These are phyloP conservation scores for Sebastes nivosus DNA, from an alignment of 2,797 vertebrate genomes.

Conservation along the genomic window DNA sequence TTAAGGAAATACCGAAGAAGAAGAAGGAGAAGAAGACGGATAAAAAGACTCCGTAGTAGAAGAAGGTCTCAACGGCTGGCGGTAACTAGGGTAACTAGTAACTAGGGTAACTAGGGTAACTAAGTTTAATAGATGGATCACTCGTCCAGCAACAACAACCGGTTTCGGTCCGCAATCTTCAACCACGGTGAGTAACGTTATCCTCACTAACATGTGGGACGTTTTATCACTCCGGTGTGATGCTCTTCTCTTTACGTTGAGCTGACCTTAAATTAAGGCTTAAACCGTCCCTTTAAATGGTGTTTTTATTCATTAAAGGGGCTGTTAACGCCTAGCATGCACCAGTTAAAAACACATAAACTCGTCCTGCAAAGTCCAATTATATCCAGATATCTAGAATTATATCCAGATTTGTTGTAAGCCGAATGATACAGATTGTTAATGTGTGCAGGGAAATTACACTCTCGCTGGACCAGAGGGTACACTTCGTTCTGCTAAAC, in stretches of 20 bases:
- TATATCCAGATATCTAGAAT: neutral
- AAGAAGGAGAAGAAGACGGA: neutral
- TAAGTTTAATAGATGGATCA: constrained; percentile 80
- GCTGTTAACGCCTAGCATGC: too few species aligned
- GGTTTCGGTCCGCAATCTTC: constrained; percentile 79
- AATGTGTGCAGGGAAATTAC: neutral
- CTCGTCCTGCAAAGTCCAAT: neutral
- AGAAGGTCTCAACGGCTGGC: neutral
- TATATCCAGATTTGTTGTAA: neutral
- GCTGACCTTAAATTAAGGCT: neutral
- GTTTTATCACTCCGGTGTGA: neutral
- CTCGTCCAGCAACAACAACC: constrained; percentile 75
- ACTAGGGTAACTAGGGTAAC: neutral
- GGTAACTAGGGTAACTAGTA: too few species aligned
- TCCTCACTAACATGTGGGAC: neutral
- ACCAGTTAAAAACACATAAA: neutral
- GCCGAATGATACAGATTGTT: neutral
- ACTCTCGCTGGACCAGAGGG: constrained; percentile 1
- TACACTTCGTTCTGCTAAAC: constrained; percentile 34
- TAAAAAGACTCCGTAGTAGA: neutral
- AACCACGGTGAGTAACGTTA: constrained; percentile 81
- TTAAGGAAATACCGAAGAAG: constrained; percentile 45
- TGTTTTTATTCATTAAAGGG: neutral
- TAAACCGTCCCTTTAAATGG: neutral
- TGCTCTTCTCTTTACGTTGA: neutral